phyloP scores from a whole-genome alignment of 2,113 vertebrate species.

The Nanorana parkeri region DNA sequence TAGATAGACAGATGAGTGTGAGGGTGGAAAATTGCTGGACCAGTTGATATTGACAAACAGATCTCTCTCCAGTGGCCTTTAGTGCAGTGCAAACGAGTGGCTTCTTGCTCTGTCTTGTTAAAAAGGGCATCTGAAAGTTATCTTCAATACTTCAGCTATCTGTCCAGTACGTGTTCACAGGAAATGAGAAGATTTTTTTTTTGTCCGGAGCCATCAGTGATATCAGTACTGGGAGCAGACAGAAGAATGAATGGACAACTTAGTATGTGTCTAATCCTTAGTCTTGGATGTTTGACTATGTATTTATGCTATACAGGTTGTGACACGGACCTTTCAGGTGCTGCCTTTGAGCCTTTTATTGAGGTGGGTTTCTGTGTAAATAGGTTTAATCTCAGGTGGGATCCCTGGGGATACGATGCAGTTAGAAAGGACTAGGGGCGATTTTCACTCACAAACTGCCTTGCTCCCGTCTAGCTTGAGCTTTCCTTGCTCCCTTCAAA shows the following conservation, averaged over 20 bases:
- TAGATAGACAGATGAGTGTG: slow-evolving; percentile 83
- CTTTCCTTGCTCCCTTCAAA: slow-evolving; percentile 75
- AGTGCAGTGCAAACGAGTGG: slow-evolving; percentile 80
- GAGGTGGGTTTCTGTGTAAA: slow-evolving; percentile 13
- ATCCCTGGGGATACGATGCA: slow-evolving; percentile 70
- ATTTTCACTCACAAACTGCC: slow-evolving; percentile 70
- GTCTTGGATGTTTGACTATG: neutral
- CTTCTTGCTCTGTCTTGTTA: slow-evolving; percentile 81
- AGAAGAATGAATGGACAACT: neutral
- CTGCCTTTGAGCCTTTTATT: neutral
- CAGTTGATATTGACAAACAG: slow-evolving; percentile 86
- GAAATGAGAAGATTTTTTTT: slow-evolving; percentile 58
- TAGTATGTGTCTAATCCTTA: neutral
- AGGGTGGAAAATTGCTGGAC: slow-evolving; percentile 86
- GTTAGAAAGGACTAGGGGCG: slow-evolving; percentile 75
- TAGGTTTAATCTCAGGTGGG: slow-evolving; percentile 79
- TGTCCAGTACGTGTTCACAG: slow-evolving; percentile 68
- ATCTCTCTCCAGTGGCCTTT: slow-evolving; percentile 82
- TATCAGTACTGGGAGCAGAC: no score
- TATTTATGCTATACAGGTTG: neutral
- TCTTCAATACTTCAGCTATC: slow-evolving; percentile 74
- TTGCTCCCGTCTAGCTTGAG: slow-evolving; percentile 39
- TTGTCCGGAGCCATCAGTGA: no score
- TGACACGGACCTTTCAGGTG: neutral
- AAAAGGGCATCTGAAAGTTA: slow-evolving; percentile 84